These are phyloP conservation scores for Cepphus grylle DNA, from an alignment of 2,113 vertebrate species.

Conservation along the genomic window DNA sequence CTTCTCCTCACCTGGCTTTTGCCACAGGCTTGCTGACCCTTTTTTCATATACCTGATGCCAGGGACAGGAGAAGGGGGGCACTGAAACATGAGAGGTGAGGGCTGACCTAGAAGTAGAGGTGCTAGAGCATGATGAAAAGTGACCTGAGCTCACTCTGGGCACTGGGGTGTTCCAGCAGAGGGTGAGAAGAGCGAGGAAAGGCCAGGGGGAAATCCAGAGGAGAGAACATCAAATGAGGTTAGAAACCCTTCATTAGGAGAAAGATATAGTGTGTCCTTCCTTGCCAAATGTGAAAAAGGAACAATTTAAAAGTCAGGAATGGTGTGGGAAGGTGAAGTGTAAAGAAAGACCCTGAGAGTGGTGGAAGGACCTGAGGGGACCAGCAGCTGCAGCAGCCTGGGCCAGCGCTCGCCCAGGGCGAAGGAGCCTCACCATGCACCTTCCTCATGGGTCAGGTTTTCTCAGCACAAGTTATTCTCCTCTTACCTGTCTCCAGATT, in stretches of 20 bases:
- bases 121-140: neutral
- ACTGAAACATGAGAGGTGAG: neutral
- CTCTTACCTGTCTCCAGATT: neutral
- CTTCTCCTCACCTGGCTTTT: neutral
- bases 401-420: accelerated
- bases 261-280: neutral
- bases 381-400: neutral
- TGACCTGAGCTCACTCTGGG: neutral
- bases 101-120: neutral
- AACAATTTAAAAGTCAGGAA: neutral
- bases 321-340: neutral
- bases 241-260: neutral
- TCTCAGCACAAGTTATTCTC: neutral
- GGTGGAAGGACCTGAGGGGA: neutral
- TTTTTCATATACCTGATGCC: neutral
- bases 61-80: neutral
- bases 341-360: neutral
- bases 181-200: neutral
- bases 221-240: neutral
- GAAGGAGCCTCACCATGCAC: accelerated
- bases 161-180: neutral
- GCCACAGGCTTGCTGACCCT: neutral
- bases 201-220: neutral
- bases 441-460: neutral
- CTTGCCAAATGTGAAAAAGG: neutral